A percentile compares a stretch with the other conserved stretches of the same genome.
Conservation (phyloP, 2,113 vertebrate species). For the Alaudala cheleensis region DNA sequence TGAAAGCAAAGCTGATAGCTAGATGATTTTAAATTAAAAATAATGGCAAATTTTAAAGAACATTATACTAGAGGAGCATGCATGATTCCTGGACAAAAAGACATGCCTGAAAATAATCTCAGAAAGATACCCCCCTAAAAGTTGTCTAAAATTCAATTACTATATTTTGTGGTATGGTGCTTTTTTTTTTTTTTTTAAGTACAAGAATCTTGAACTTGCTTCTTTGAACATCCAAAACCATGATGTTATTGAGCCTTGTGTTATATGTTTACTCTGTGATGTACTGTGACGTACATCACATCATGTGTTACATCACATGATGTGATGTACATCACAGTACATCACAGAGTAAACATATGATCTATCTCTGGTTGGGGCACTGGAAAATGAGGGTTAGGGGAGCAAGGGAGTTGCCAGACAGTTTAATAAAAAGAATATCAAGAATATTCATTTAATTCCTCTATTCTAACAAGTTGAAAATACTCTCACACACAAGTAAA, state of each 20-base stretch:
- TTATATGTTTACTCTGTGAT: no score
- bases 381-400: not conserved
- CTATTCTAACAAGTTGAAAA: not conserved
- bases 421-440: not conserved
- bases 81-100: not conserved
- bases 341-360: not conserved
- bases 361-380: not conserved
- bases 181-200: not conserved
- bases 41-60: not conserved
- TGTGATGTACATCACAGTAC: not conserved
- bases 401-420: not conserved
- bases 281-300: no score
- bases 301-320: no score
- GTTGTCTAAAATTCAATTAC: not conserved
- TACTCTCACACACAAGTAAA: not conserved
- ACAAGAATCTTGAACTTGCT: not conserved
- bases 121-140: fast-evolving
- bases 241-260: not conserved
- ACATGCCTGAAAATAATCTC: not conserved
- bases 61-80: not conserved
- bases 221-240: not conserved
- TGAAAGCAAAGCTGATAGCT: not conserved
- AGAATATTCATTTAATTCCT: not conserved
- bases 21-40: not conserved
- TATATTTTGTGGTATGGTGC: not conserved